Evolutionary conservation across 2,113 vertebrate species (phyloP), one percentile per base, ranked within the genome.

Genomic region (Corythornis cristatus): DNA sequence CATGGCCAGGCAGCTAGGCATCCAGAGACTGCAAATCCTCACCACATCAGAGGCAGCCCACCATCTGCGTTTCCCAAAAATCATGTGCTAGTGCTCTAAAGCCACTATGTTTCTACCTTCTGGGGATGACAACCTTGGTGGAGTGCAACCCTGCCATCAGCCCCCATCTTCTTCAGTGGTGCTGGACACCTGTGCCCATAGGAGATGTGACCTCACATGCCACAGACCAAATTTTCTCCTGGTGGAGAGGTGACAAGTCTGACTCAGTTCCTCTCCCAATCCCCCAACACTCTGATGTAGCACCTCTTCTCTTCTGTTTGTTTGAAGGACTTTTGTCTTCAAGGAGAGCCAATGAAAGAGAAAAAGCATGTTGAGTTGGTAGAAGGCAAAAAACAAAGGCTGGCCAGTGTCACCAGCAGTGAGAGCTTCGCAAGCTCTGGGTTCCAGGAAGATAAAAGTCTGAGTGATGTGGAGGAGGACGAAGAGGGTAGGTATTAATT

Each of bases 401-500:
- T 98, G 84, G 90, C 93, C 54, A 97, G 98, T 12, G 62, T 98
- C 65, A 97, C 97, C 86, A 98, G 98, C 87, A 97, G 93, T 0
- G 98, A 98, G 85, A 98, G 97, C 83, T 95, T 97, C 0, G 96
- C 96, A 0, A 98, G 97, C 92, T 98, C 98, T 2, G 98, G 98
- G 43, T 98, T 98, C 95, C 97, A 98, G 83, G 98, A 98, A 95
- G 98, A 98, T 73, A 97, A 95, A 97, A 98, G 95, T 64, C 97
- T 98, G 94, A 98, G 96, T 58, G 98, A 98, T 91, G 93, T 42
- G 58, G 97, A 96, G 86, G 98, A 98, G 96, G 98, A 98, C 10
- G 97, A 98, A 83, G 98, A 98, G 82, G 98, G 98, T 98, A 98
- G 76, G 98, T 97, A 96, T 97, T 91, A 88, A 96, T 97, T 97